Evolutionary conservation across 2,888 invertebrate species (phyloP), one percentile per base, ranked within the genome.

Genomic region (Plagodis pulveraria): DNA sequence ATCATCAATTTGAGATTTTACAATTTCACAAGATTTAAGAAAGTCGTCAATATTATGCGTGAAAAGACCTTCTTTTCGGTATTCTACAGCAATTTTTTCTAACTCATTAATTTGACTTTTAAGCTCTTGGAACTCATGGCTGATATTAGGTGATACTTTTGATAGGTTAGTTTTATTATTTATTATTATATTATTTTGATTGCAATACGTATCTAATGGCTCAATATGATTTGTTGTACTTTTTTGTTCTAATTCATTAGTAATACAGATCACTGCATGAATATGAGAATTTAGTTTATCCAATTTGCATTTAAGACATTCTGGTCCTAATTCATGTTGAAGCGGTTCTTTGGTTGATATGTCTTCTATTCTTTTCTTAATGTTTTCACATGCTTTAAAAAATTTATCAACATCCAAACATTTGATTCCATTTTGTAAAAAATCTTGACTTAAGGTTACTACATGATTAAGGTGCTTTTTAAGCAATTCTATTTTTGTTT

Each of bases 31-130:
- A 11, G 48, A 52, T 41, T 32, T 43, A 22, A 57, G 12, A 38
- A 57, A 57, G 2, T 10, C 34, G 6, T 40, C 41, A 22, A 50
- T 22, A 12, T n/a, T 40, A 45, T 6, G 2, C n/a, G 9, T 41
- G 10, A 41, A 34, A 8, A 12, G 6, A 4, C 76, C 73, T 62
- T 76, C 67, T 6, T 61, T 50, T 66, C 71, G 67, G 45, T 76
- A 79, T 11, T 69, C 63, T 50, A 72, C 58, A 9, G 75, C 74
- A 33, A 76, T 64, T 48, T 72, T 57, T 36, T 73, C 68, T 4
- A 84, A 71, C 36, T 73, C 70, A 10, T 64, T 59, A 5, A 81
- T 69, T 32, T 78, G 72, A n/a, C 55, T 63, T 50, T 71, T 72
- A 0, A 83, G 63, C 6, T 47, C 6, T 43, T 70, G 36, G 36